Evolutionary conservation across 2,888 invertebrate species (phyloP), one percentile per base, ranked within the genome.

Genomic region (Mellilla xanthometata): DNA sequence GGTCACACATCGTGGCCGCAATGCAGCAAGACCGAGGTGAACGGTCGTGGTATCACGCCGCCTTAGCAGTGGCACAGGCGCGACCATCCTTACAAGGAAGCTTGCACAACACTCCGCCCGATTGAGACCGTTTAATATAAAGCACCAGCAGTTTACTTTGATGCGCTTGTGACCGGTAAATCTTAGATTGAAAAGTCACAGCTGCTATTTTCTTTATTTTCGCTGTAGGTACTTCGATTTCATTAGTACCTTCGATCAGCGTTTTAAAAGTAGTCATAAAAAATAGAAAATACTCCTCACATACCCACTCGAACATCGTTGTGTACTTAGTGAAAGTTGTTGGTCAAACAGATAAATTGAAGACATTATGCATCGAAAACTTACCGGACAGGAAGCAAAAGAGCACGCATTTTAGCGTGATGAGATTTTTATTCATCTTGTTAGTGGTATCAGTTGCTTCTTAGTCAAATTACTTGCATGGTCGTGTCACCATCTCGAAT

Each of bases 301-400:
- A 6, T 19, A 6, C 1, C 6, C 15, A 6, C 6, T 3, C 3
- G 15, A 5, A 19, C 4, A 6, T 19, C 15, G 3, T 3, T 19
- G 4, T 19, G 6, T 5, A 19, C 15, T n/a, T 3, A 19, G 15
- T 19, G 15, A 19, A 19, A 19, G 15, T 19, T 19, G 15, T 19
- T n/a, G n/a, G n/a, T n/a, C 3, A 19, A 3, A 19, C 6, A 19
- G 15, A 6, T 6, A 19, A 19, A 19, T 19, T 5, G 6, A 19
- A 19, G 1, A 19, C 6, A 19, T 19, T 24, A 24, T 8, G 8
- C 8, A 24, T 24, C 24, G 24, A 24, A 7, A 4, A 65, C 84
- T 91, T 83, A 95, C 95, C 95, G 69, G 94, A 94, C 58, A 95
- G 94, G 72, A 95, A 95, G 65, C 95, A 91, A 84, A 96, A 96